Evolutionary conservation across 2,888 invertebrate genomes (phyloP), one percentile per base, ranked within the genome.

Genomic region (Pseudococcus longispinus): DNA sequence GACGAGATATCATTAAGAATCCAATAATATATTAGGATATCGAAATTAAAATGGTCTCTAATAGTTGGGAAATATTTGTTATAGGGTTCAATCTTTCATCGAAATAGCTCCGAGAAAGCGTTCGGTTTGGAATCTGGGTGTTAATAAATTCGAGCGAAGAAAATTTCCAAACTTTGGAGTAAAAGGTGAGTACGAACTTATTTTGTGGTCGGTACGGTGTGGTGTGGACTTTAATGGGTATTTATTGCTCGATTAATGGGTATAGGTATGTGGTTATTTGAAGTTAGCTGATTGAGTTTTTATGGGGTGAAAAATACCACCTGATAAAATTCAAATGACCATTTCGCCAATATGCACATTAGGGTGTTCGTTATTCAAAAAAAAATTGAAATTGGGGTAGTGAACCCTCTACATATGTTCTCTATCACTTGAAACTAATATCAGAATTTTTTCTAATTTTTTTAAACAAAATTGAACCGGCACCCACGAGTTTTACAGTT

Each of bases 11-110:
- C 70, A 70, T 70, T 70, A 70, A 70, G 29, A 29, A 29, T 29
- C 70, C 70, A 70, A 70, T 70, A 70, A 70, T 70, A 18, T 26
- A 29, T n/a, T n/a, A 29, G 70, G 29, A 70, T 70, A 29, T 70
- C 32, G 29, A 29, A 70, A 70, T 70, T 70, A 29, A 70, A 70
- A 70, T 26, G 70, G 65, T 18, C 26, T 5, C 3, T 29, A 70
- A 29, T 70, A 26, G 29, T 70, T 70, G 26, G 18, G 70, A 70
- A 70, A 29, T 70, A 70, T 70, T 70, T 29, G 70, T 29, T 29
- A 29, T 70, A 15, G 70, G 29, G 26, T 70, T 70, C 70, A 70
- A 70, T 70, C 29, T 70, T 29, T 70, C 70, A 32, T 70, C 29
- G 15, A 26, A 65, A 26, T 65, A 26, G 55, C 55, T 55, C n/a